Evolutionary conservation across 2,888 invertebrate genomes (phyloP).

Genomic region (Acanthococcus lagerstroemiae): DNA sequence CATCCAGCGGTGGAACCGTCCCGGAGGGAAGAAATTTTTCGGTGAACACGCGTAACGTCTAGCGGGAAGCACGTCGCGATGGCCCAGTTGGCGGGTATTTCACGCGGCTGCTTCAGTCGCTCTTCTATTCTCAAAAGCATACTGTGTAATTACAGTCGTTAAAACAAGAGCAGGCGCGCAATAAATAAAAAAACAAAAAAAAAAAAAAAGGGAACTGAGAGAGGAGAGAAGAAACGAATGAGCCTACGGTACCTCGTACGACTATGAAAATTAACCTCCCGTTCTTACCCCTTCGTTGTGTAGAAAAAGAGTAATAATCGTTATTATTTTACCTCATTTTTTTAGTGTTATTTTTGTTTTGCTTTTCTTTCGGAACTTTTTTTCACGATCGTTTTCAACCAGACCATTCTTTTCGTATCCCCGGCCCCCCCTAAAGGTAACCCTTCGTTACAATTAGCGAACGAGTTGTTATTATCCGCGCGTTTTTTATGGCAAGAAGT

Average conservation of each 20-base stretch:
- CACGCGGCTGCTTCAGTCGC: background rate
- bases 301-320: constrained; percentile 13
- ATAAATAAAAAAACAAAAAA: constrained; percentile 9
- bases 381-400: constrained; percentile 14
- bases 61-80: too few relatives aligned
- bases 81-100: background rate
- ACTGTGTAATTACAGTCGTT: constrained; percentile 25
- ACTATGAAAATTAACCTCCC: background rate
- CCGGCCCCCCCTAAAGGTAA: background rate
- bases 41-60: background rate
- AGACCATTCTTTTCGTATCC: background rate
- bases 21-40: too few relatives aligned
- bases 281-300: background rate
- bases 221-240: background rate
- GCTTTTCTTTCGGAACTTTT: constrained; percentile 1
- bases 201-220: background rate
- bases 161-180: constrained; percentile 10
- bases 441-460: background rate
- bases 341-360: constrained; percentile 2
- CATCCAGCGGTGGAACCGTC: too few relatives aligned
- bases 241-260: background rate
- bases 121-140: background rate
- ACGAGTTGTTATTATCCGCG: background rate
- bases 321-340: constrained; percentile 18
- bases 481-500: too few relatives aligned